These are phyloP conservation scores for Aviceda subcristata DNA, from an alignment of 2,113 vertebrate species.

Conservation along the genomic window DNA sequence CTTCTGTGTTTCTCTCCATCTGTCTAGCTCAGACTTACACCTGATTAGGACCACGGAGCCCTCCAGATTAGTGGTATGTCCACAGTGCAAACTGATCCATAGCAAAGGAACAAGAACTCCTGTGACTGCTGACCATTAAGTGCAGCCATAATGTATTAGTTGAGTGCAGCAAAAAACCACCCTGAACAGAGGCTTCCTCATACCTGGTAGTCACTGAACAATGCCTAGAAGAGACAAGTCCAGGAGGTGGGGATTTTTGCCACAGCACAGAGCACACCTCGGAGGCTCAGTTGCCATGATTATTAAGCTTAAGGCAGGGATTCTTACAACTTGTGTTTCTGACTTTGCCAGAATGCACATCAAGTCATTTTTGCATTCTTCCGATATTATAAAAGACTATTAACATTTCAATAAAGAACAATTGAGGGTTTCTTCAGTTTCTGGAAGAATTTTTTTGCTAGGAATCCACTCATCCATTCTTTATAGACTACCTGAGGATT, in stretches of 20 bases:
- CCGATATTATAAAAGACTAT: not conserved
- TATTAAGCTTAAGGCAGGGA: not conserved
- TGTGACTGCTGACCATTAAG: not conserved
- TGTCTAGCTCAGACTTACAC: not conserved
- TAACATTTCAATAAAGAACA: not conserved
- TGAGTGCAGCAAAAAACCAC: not conserved
- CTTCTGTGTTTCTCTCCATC: not conserved
- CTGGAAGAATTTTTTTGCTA: not conserved
- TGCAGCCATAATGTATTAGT: fast-evolving
- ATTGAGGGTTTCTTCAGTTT: not conserved
- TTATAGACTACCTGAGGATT: not conserved
- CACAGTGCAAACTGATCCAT: not conserved
- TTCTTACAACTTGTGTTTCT: not conserved
- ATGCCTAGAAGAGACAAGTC: not conserved
- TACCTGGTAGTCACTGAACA: not conserved
- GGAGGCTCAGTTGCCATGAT: not conserved
- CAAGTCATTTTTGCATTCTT: not conserved
- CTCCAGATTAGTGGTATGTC: not conserved
- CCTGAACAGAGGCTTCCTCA: not conserved
- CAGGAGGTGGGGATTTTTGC: not conserved
- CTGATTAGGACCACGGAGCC: not conserved
- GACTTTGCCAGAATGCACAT: not conserved
- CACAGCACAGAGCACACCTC: not conserved
- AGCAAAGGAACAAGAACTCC: not conserved
- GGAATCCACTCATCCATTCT: not conserved